Evolutionary conservation across 2,888 invertebrate species (phyloP).

Genomic region (Drosophila parthenogenetica): DNA sequence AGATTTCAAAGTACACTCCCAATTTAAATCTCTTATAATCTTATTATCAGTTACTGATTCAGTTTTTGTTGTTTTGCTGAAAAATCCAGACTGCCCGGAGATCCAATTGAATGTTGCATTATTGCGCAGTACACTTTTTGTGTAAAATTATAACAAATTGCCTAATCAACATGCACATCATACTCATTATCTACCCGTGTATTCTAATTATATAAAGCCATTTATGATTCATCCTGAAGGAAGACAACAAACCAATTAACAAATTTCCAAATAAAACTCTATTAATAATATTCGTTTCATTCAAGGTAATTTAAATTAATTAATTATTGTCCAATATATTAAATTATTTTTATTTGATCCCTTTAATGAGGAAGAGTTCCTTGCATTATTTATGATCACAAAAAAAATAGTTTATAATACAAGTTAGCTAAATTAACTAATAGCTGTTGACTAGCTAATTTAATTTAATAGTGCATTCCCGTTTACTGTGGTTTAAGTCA

Average conservation of each 20-base stretch:
- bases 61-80: neutral
- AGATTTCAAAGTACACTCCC: too few species aligned
- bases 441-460: neutral
- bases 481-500: neutral
- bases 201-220: neutral
- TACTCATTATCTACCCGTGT: conserved; percentile 11
- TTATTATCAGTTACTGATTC: neutral
- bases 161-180: conserved; percentile 18
- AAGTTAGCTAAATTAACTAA: neutral
- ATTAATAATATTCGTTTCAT: too few species aligned
- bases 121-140: conserved; percentile 14
- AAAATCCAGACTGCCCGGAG: neutral
- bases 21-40: neutral
- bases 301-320: too few species aligned
- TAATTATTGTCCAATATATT: too few species aligned
- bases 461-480: neutral
- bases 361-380: too few species aligned
- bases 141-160: conserved; percentile 19
- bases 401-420: neutral
- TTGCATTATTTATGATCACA: neutral
- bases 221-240: neutral
- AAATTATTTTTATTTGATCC: too few species aligned
- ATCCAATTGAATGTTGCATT: neutral
- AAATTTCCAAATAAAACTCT: too few species aligned
- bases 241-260: too few species aligned